Conservation (phyloP, 2,113 vertebrate genomes). For the Isurus oxyrinchus region DNA sequence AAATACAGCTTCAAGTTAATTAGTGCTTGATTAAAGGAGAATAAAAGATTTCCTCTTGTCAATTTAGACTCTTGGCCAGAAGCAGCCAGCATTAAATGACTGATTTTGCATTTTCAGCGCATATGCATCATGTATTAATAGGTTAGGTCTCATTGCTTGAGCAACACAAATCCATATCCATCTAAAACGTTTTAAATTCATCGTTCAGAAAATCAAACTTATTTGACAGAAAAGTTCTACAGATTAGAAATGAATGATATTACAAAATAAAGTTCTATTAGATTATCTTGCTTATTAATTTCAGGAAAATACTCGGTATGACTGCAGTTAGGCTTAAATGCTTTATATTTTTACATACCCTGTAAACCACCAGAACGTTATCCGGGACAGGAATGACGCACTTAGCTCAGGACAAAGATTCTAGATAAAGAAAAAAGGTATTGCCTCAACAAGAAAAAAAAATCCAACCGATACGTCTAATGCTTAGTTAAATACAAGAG, state of each 20-base stretch:
- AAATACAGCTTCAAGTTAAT: not conserved
- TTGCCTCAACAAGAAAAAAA: not conserved
- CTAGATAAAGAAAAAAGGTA: constrained; percentile 57
- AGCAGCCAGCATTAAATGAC: not conserved
- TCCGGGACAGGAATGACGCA: constrained; percentile 83
- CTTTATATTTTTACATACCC: constrained; percentile 60
- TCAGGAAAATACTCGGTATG: not conserved
- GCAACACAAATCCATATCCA: not conserved
- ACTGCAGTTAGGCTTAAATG: not conserved
- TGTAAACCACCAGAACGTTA: constrained; percentile 96
- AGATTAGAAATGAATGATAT: not conserved
- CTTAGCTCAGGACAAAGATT: constrained; percentile 84
- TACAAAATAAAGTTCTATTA: not conserved
- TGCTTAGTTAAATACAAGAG: not conserved
- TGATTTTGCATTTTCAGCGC: not conserved
- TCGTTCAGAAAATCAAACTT: not conserved
- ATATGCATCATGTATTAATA: not conserved
- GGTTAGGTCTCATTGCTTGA: not conserved
- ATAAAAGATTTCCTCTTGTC: not conserved
- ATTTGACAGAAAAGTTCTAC: not conserved
- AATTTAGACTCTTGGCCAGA: not conserved
- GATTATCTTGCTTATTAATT: not conserved
- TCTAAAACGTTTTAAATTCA: not conserved
- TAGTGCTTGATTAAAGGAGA: too few relatives aligned
- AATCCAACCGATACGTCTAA: not conserved